These are phyloP conservation scores for Odontocolon sp. DNA, from an alignment of 2,888 invertebrate genomes.

Conservation along the genomic window DNA sequence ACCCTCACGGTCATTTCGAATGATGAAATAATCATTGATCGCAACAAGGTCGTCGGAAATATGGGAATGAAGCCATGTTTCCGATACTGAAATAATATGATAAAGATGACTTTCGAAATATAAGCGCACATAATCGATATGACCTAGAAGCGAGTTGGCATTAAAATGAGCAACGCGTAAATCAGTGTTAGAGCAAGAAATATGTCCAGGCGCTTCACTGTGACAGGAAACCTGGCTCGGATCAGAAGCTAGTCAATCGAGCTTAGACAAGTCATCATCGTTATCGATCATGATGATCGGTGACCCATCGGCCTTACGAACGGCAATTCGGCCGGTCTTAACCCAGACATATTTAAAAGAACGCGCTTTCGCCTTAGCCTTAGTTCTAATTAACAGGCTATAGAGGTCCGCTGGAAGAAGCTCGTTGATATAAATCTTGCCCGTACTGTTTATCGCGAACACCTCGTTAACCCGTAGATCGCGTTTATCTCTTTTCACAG, in stretches of 20 bases:
- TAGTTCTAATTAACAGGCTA: neutral
- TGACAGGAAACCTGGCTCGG: neutral
- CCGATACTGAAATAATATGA: conserved; percentile 25
- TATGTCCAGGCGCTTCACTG: neutral
- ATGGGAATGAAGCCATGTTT: conserved; percentile 24
- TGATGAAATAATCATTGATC: neutral
- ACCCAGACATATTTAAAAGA: conserved; percentile 14
- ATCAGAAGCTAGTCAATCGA: neutral
- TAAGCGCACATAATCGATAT: neutral
- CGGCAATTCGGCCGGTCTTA: neutral
- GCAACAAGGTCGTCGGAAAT: conserved; percentile 15
- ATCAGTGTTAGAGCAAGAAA: neutral
- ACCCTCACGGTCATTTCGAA: conserved; percentile 30
- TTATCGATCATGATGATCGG: neutral
- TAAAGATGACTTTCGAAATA: neutral
- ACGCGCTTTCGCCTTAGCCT: neutral
- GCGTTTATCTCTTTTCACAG: neutral
- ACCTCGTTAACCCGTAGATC: neutral
- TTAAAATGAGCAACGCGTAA: neutral
- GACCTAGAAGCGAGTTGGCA: neutral
- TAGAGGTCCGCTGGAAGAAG: neutral
- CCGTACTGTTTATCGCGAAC: neutral
- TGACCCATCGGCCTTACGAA: neutral
- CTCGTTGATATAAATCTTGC: neutral
- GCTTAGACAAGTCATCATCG: neutral